These are phyloP conservation scores for Hippocampus guttulatus DNA, from an alignment of 2,113 vertebrate species.

Conservation along the genomic window DNA sequence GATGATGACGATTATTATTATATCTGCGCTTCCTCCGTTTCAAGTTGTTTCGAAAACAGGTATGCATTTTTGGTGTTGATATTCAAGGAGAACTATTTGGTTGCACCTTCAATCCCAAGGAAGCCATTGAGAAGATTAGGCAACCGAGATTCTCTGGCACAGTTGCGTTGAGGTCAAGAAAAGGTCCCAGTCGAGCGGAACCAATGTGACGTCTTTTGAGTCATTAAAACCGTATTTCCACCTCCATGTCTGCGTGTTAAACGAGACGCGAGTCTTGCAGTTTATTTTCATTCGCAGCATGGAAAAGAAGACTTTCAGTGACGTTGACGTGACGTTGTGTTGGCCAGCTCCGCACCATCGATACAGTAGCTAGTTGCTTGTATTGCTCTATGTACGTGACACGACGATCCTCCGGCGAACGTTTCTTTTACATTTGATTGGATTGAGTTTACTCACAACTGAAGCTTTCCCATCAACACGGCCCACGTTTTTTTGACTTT, in stretches of 20 bases:
- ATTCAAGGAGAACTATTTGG: neutral
- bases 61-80: neutral
- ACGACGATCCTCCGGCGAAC: constrained; percentile 21
- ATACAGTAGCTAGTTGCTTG: constrained; percentile 16
- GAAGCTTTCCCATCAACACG: constrained; percentile 31
- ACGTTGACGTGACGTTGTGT: neutral
- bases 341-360: constrained; percentile 14
- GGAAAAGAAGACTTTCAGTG: neutral
- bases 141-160: neutral
- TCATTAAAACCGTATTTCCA: constrained; percentile 1
- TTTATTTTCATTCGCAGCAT: constrained; percentile 14
- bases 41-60: neutral
- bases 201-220: neutral
- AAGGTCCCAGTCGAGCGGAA: neutral
- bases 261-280: neutral
- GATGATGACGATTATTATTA: neutral
- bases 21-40: neutral
- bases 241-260: neutral
- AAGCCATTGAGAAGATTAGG: neutral
- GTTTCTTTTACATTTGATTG: constrained; percentile 19
- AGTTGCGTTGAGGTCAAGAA: neutral
- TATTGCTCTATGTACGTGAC: constrained; percentile 18
- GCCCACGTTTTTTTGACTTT: neutral
- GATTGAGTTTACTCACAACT: constrained; percentile 34
- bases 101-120: constrained; percentile 8